A percentile compares a stretch with the other conserved stretches of the same genome.
Conservation (phyloP, 2,797 vertebrate species). For the Mus spretus region DNA sequence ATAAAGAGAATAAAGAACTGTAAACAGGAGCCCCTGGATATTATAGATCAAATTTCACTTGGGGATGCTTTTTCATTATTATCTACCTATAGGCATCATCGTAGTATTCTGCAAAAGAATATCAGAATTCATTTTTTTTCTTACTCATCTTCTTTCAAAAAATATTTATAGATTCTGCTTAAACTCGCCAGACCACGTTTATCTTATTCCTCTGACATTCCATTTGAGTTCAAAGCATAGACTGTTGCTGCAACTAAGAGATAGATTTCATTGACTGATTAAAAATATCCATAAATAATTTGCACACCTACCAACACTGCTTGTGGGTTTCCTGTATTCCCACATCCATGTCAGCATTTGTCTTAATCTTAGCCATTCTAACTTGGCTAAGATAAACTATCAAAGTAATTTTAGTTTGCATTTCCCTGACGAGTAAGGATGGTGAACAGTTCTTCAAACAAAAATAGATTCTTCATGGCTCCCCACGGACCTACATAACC, state of each 20-base stretch:
- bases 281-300: constrained; percentile 22
- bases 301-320: neutral
- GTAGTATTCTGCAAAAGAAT: neutral
- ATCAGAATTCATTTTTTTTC: neutral
- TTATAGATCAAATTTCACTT: neutral
- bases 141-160: neutral
- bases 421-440: neutral
- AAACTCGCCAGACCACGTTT: neutral
- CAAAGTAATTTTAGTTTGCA: neutral
- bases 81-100: neutral
- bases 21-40: neutral
- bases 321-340: neutral
- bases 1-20: neutral
- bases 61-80: neutral
- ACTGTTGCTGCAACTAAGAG: constrained; percentile 32
- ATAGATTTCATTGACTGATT: constrained; percentile 23
- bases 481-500: neutral
- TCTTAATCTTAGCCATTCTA: neutral
- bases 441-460: neutral
- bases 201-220: constrained; percentile 44
- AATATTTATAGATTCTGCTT: constrained; percentile 36
- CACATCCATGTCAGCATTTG: neutral
- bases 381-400: neutral
- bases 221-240: neutral
- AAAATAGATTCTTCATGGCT: neutral